phyloP scores from a whole-genome alignment of 2,888 invertebrate species.

The Hemithea aestivaria region DNA sequence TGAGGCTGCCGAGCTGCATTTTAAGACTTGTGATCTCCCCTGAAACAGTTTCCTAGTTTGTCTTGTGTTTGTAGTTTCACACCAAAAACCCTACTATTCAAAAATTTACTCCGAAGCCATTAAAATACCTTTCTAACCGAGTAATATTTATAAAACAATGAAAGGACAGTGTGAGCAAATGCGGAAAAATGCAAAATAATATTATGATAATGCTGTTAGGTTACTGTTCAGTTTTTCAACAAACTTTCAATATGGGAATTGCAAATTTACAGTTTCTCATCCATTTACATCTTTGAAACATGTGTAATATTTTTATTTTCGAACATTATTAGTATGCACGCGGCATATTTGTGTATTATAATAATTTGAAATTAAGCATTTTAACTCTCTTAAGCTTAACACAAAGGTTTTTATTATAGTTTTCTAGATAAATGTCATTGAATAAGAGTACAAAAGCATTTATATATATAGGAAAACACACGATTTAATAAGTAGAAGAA shows the following conservation, averaged over 20 bases:
- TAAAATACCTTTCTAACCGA: constrained; percentile 52
- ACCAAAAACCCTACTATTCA: constrained; percentile 22
- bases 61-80: constrained; percentile 5
- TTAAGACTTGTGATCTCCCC: constrained; percentile 28
- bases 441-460: too few species aligned
- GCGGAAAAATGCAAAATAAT: constrained; percentile 43
- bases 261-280: constrained; percentile 1
- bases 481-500: too few species aligned
- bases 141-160: constrained; percentile 61
- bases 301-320: not conserved
- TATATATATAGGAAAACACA: too few species aligned
- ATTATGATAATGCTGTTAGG: constrained; percentile 45
- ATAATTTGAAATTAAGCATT: too few species aligned
- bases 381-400: too few species aligned
- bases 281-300: not conserved
- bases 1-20: constrained; percentile 46
- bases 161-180: constrained; percentile 41
- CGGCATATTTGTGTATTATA: too few species aligned
- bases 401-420: too few species aligned
- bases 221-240: constrained; percentile 46
- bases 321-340: too few species aligned
- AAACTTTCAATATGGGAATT: constrained; percentile 32
- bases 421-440: too few species aligned
- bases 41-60: constrained; percentile 15
- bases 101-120: constrained; percentile 24